Evolutionary conservation across 2,888 invertebrate species (phyloP).

Genomic region (Drosophila stalkeri): DNA sequence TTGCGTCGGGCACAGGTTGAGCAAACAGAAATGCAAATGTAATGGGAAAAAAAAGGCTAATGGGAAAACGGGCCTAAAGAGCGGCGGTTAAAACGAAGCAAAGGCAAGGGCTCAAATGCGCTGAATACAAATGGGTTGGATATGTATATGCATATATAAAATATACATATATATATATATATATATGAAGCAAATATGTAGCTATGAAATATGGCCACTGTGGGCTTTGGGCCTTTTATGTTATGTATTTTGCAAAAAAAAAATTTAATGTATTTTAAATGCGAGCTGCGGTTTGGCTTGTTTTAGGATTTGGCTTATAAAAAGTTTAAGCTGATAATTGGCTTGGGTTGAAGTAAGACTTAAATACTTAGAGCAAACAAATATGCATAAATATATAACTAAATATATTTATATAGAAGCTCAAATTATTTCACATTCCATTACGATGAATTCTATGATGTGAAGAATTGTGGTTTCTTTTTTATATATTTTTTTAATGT

Average conservation of each 20-base stretch:
- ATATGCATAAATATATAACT: not conserved
- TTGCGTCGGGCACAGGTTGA: slow-evolving; percentile 32
- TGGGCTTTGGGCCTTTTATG: not conserved
- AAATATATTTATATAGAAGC: too few species aligned
- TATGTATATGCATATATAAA: not conserved
- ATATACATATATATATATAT: not conserved
- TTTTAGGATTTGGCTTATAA: not conserved
- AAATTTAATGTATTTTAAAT: not conserved
- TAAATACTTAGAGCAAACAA: not conserved
- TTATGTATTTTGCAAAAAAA: not conserved
- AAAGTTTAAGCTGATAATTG: not conserved
- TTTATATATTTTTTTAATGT: too few species aligned
- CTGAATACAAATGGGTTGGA: not conserved
- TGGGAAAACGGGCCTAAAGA: slow-evolving; percentile 5
- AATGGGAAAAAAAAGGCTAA: slow-evolving; percentile 29
- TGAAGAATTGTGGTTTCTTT: too few species aligned
- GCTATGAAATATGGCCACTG: not conserved
- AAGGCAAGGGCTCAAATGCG: not conserved
- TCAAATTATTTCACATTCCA: too few species aligned
- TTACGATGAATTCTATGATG: too few species aligned
- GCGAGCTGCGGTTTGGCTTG: not conserved
- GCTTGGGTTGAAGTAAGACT: not conserved
- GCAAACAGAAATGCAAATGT: slow-evolving; percentile 41
- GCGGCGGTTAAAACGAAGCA: not conserved
- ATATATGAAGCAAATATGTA: too few species aligned